Percentiles rank a stretch among this genome's conserved stretches.
Evolutionary conservation across 2,888 invertebrate species (phyloP).

Genomic region (Drosophila nr. perissopoda): DNA sequence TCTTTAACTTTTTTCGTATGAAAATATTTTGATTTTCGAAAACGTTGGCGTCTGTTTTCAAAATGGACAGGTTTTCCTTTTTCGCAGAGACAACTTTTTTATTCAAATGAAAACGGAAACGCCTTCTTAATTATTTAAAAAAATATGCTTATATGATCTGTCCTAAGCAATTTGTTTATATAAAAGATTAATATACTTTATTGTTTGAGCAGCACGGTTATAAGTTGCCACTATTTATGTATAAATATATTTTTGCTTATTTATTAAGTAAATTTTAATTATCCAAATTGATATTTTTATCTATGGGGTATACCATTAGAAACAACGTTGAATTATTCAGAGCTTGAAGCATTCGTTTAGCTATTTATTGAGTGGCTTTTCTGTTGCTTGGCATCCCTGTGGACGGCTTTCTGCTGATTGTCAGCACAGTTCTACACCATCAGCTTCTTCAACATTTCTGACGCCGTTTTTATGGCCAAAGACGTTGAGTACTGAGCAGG

Average conservation of each 20-base stretch:
- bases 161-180: not conserved
- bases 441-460: conserved; percentile 46
- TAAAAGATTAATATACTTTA: not conserved
- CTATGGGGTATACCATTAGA: not conserved
- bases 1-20: too few species aligned
- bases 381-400: conserved; percentile 28
- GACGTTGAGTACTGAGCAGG: conserved; percentile 29
- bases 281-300: not conserved
- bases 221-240: not conserved
- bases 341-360: not conserved
- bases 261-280: conserved; percentile 10
- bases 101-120: not conserved
- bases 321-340: not conserved
- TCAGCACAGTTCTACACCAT: conserved; percentile 33
- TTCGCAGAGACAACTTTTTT: not conserved
- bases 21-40: too few species aligned
- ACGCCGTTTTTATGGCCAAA: conserved; percentile 53
- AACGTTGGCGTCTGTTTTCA: not conserved
- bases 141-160: not conserved
- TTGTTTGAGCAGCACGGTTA: not conserved
- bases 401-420: conserved; percentile 10
- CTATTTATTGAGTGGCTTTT: conserved; percentile 7
- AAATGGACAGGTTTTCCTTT: not conserved
- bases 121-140: not conserved
- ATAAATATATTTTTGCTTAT: not conserved